phyloP scores from a whole-genome alignment of 2,113 vertebrate genomes.

The Platanista minor region DNA sequence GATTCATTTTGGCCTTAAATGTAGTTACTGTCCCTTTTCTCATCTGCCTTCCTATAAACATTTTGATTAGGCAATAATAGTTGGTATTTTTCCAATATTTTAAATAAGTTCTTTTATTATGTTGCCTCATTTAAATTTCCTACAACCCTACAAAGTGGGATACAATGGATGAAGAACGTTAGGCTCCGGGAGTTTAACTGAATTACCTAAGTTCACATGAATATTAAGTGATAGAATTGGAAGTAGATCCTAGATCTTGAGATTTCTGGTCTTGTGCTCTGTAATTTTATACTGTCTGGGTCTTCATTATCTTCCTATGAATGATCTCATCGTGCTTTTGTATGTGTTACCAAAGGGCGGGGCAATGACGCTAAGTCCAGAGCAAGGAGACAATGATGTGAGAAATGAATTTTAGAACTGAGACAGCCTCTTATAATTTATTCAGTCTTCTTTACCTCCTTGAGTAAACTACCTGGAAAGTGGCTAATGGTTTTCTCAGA shows the following conservation, averaged over 20 bases:
- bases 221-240: background rate
- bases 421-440: slow-evolving; percentile 28
- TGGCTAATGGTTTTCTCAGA: background rate
- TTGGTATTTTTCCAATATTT: background rate
- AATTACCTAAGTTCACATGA: background rate
- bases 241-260: background rate
- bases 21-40: background rate
- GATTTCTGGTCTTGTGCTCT: background rate
- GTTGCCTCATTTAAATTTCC: background rate
- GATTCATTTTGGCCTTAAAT: background rate
- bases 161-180: background rate
- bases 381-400: background rate
- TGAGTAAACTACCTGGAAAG: slow-evolving; percentile 5
- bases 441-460: background rate
- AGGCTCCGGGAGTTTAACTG: background rate
- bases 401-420: slow-evolving; percentile 41
- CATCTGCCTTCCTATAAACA: background rate
- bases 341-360: slow-evolving; percentile 12
- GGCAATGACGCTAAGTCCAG: background rate
- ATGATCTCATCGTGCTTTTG: slow-evolving; percentile 45
- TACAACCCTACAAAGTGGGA: background rate
- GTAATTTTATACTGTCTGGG: slow-evolving; percentile 25
- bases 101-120: slow-evolving; percentile 18
- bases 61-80: background rate
- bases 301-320: slow-evolving; percentile 25